A percentile compares a stretch with the other conserved stretches of the same genome.
These are phyloP conservation scores for Magallana gigas DNA, from an alignment of 1,140 invertebrate genomes.

Conservation along the genomic window DNA sequence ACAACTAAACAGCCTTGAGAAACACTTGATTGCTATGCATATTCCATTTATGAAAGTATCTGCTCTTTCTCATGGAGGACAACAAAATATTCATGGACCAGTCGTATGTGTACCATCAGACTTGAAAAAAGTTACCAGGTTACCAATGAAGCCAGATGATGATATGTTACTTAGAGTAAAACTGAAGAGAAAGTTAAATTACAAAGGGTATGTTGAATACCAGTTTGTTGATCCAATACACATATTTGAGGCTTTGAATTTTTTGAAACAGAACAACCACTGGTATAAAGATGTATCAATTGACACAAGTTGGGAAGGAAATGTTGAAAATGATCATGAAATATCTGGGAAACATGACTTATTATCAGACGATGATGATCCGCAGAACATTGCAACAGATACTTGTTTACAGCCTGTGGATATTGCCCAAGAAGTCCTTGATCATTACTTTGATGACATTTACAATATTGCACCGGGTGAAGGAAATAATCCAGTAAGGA, in stretches of 20 bases:
- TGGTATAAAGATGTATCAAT: slow-evolving; percentile 41
- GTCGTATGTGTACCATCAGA: slow-evolving; percentile 45
- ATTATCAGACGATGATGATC: slow-evolving; percentile 12
- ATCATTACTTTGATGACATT: slow-evolving; percentile 45
- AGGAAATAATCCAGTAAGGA: slow-evolving; percentile 37
- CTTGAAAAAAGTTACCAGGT: slow-evolving; percentile 29
- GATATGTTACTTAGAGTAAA: slow-evolving; percentile 40
- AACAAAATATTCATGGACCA: slow-evolving; percentile 39
- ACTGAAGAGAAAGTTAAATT: slow-evolving; percentile 49
- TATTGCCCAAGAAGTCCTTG: slow-evolving; percentile 57
- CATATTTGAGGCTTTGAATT: slow-evolving; percentile 33
- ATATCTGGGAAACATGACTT: neutral
- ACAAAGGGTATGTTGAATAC: slow-evolving; percentile 46
- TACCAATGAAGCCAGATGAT: slow-evolving; percentile 43
- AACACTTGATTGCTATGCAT: slow-evolving; percentile 5
- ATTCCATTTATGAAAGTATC: slow-evolving; percentile 39
- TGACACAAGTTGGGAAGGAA: neutral
- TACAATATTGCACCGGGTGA: slow-evolving; percentile 50
- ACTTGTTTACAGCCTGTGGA: slow-evolving; percentile 58
- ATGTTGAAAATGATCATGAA: neutral
- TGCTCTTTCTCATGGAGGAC: slow-evolving; percentile 23
- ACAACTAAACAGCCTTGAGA: slow-evolving; percentile 38
- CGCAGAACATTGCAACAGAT: slow-evolving; percentile 34
- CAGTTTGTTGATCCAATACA: slow-evolving; percentile 45
- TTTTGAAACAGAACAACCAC: slow-evolving; percentile 45